Conservation (phyloP, 2,113 vertebrate genomes). For the Acanthisitta chloris region DNA sequence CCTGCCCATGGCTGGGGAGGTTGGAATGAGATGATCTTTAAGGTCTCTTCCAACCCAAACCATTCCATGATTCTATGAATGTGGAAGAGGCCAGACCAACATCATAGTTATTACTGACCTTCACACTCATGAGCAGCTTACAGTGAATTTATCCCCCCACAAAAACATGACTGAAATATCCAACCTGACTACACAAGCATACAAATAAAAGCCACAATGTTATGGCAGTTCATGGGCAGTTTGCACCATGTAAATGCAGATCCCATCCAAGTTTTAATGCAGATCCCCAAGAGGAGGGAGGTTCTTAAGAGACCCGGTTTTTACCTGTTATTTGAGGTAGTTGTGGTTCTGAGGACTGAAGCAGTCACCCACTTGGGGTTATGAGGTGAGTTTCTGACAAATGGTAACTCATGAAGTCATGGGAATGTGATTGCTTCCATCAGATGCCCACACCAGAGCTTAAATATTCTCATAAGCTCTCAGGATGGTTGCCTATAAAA, state of each 20-base stretch:
- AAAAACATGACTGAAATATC: background rate
- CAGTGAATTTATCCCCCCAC: background rate
- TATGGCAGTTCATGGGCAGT: background rate
- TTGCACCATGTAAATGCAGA: background rate
- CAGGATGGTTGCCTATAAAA: conserved; percentile 48
- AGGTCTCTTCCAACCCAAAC: background rate
- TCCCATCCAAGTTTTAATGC: rapidly evolving
- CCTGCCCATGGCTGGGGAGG: background rate
- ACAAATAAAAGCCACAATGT: background rate
- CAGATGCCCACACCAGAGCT: background rate
- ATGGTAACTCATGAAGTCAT: background rate
- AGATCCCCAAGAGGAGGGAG: background rate
- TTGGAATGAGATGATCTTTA: background rate
- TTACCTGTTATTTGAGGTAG: background rate
- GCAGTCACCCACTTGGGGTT: background rate
- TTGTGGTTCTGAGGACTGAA: background rate
- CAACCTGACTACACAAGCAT: rapidly evolving
- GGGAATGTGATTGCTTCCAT: background rate
- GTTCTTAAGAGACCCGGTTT: background rate
- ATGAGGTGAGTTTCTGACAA: background rate
- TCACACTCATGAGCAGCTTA: background rate
- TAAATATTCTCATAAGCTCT: conserved; percentile 46
- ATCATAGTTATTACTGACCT: background rate
- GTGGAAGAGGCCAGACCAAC: background rate
- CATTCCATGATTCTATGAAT: background rate